Conservation (phyloP, 2,888 invertebrate genomes). For the Labia minor region DNA sequence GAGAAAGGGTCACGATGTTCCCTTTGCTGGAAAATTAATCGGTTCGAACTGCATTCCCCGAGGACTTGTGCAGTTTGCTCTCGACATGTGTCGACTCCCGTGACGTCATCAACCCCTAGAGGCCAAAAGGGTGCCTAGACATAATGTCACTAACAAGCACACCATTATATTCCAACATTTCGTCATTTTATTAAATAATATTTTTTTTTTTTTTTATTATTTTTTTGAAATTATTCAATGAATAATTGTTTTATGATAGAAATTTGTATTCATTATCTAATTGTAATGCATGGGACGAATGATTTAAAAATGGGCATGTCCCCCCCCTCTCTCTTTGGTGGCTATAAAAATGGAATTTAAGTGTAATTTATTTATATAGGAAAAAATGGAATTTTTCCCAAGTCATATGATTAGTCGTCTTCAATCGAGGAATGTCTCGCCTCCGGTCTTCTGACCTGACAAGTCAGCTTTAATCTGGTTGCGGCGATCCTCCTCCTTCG, state of each 20-base stretch:
- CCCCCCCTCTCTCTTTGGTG: neutral
- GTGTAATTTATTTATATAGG: neutral
- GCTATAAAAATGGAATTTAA: slow-evolving; percentile 6
- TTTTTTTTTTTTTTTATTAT: too few species aligned
- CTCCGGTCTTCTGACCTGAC: slow-evolving; percentile 13
- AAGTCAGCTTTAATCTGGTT: neutral
- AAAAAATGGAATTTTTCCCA: too few species aligned
- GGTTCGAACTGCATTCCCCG: too few species aligned
- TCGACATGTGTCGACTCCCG: neutral
- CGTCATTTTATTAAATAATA: too few species aligned
- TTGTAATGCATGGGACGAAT: neutral
- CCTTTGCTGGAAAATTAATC: too few species aligned
- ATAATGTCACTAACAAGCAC: too few species aligned
- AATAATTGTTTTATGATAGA: neutral
- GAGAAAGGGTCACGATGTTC: too few species aligned
- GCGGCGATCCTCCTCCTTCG: neutral
- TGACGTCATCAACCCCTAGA: neutral
- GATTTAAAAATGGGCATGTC: too few species aligned
- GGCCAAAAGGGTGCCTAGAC: neutral
- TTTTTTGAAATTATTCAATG: too few species aligned
- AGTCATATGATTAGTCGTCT: neutral
- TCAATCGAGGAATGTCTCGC: neutral
- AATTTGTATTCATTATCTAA: slow-evolving; percentile 4
- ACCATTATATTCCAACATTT: too few species aligned
- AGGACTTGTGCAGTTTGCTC: neutral